phyloP scores from a whole-genome alignment of 1,140 invertebrate species.

The Semibalanus balanoides region DNA sequence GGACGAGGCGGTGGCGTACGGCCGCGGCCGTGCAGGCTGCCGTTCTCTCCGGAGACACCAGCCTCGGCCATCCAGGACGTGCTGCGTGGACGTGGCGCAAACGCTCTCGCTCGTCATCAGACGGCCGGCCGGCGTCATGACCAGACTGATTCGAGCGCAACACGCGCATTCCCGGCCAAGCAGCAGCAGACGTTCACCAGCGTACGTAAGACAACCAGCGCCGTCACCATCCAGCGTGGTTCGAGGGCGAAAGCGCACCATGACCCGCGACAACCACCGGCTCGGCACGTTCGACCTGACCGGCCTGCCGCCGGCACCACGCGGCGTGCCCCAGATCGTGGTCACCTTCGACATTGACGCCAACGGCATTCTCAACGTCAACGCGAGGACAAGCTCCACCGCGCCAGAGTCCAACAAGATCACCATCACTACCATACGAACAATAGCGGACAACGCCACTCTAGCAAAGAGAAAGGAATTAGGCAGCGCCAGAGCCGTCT shows the following conservation, averaged over 20 bases:
- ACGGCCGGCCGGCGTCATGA: constrained; percentile 81
- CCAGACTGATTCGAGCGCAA: constrained; percentile 92
- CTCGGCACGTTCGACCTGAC: constrained; percentile 96
- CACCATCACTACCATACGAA: constrained; percentile 40
- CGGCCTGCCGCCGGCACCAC: constrained; percentile 89
- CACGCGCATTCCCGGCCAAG: constrained; percentile 89
- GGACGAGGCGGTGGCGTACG: constrained; percentile 50
- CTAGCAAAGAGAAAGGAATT: no score
- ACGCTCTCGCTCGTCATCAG: constrained; percentile 96
- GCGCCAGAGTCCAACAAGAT: constrained; percentile 45
- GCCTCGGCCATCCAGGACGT: constrained; percentile 81
- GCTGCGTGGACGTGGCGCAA: constrained; percentile 92
- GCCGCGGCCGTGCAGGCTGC: constrained; percentile 83
- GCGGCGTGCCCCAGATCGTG: constrained; percentile 42
- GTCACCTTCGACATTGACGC: constrained; percentile 34
- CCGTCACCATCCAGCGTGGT: constrained; percentile 96
- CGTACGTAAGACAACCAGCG: constrained; percentile 95
- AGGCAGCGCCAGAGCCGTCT: no score
- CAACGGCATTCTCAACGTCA: constrained; percentile 36
- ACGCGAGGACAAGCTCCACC: constrained; percentile 45
- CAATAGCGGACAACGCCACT: no score
- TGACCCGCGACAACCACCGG: constrained; percentile 98
- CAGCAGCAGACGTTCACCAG: constrained; percentile 99
- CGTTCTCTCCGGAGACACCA: constrained; percentile 58
- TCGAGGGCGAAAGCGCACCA: constrained; percentile 95